Conservation (phyloP, 2,888 invertebrate species). For the Dexiosoma caninum region DNA sequence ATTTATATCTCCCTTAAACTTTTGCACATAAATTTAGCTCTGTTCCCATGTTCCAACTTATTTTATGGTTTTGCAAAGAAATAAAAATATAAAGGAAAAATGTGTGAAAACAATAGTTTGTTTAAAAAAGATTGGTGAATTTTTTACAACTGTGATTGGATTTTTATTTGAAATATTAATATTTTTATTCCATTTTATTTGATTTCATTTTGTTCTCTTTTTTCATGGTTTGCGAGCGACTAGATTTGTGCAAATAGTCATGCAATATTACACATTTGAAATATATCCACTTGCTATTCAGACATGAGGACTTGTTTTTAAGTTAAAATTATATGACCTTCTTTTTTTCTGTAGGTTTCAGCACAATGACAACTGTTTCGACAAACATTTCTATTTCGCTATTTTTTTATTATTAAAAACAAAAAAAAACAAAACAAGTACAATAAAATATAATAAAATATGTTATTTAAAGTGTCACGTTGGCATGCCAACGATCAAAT, state of each 20-base stretch:
- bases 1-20: no score
- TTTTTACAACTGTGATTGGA: background rate
- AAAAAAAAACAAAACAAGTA: background rate
- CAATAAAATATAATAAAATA: no score
- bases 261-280: constrained; percentile 34
- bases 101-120: background rate
- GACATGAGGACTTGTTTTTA: background rate
- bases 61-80: no score
- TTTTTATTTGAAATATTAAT: constrained; percentile 3
- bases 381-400: background rate
- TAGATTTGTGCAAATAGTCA: constrained; percentile 24
- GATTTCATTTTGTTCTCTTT: no score
- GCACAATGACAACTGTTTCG: constrained; percentile 15
- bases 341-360: background rate
- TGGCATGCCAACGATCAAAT: no score
- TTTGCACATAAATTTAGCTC: no score
- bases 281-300: constrained; percentile 8
- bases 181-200: background rate
- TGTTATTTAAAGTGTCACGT: no score
- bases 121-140: constrained; percentile 1
- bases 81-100: background rate
- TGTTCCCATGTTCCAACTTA: no score
- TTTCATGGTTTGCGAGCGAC: background rate
- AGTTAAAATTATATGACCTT: background rate
- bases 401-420: background rate